phyloP scores from a whole-genome alignment of 2,113 vertebrate genomes.

The Cricetomys ansorgei region DNA sequence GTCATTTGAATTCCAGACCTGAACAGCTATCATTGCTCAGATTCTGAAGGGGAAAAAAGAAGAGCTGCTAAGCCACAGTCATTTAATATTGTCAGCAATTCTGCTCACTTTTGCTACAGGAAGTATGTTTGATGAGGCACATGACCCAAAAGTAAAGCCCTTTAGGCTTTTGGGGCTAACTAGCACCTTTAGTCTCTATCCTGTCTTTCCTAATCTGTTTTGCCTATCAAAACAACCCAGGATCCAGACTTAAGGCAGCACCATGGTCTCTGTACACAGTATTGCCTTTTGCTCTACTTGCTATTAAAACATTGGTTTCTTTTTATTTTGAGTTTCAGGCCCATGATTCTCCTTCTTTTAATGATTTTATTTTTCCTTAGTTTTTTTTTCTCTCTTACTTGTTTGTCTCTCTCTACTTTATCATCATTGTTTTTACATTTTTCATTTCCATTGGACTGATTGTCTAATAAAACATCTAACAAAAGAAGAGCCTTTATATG shows the following conservation, averaged over 20 bases:
- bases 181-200: neutral
- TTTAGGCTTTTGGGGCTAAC: neutral
- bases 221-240: neutral
- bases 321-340: neutral
- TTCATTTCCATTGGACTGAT: slow-evolving; percentile 40
- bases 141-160: neutral
- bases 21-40: slow-evolving; percentile 50
- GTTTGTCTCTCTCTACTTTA: slow-evolving; percentile 27
- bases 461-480: slow-evolving; percentile 57
- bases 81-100: neutral
- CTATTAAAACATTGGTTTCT: neutral
- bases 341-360: neutral
- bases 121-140: neutral
- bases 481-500: slow-evolving; percentile 54
- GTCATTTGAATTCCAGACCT: slow-evolving; percentile 71
- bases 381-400: neutral
- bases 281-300: neutral
- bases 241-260: neutral
- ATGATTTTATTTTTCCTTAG: neutral
- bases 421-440: neutral
- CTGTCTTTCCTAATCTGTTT: neutral
- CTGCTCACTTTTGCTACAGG: neutral
- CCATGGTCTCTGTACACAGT: neutral
- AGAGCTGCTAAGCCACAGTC: neutral
- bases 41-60: neutral